Evolutionary conservation across 2,888 invertebrate genomes (phyloP).

Genomic region (Lithosia quadra): DNA sequence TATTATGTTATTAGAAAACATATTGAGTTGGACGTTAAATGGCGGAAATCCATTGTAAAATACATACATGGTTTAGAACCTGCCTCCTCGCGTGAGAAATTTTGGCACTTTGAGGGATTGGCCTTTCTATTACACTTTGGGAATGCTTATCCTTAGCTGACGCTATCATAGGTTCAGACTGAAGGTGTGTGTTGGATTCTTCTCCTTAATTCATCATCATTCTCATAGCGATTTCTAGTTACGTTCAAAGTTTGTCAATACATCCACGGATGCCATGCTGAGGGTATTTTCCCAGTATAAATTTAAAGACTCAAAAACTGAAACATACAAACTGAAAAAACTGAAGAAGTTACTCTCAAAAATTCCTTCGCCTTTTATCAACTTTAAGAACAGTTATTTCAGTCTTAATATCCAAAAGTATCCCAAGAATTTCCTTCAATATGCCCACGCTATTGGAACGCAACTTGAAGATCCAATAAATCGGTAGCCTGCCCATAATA

Average conservation of each 20-base stretch:
- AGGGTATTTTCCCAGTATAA: too few species aligned
- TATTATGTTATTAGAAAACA: slow-evolving; percentile 12
- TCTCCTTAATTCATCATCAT: too few species aligned
- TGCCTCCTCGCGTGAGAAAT: neutral
- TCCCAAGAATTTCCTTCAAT: slow-evolving; percentile 23
- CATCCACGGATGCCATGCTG: too few species aligned
- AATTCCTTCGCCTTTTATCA: neutral
- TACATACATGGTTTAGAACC: neutral
- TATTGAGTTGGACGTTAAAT: neutral
- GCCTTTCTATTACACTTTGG: neutral
- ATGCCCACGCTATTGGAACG: slow-evolving; percentile 20
- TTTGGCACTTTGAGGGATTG: neutral
- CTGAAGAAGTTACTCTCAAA: neutral
- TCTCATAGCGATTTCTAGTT: too few species aligned
- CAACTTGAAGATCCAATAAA: slow-evolving; percentile 29
- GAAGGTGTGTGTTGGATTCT: too few species aligned
- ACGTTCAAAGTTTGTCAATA: too few species aligned
- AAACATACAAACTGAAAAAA: too few species aligned
- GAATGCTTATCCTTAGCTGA: neutral
- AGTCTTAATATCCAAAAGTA: slow-evolving; percentile 10
- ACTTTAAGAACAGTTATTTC: slow-evolving; percentile 5
- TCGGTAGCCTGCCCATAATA: slow-evolving; percentile 28
- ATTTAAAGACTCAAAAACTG: neutral
- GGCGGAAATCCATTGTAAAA: neutral
- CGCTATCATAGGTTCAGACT: too few species aligned